Evolutionary conservation across 1,140 invertebrate genomes (phyloP).

Genomic region (Nebria ingens): DNA sequence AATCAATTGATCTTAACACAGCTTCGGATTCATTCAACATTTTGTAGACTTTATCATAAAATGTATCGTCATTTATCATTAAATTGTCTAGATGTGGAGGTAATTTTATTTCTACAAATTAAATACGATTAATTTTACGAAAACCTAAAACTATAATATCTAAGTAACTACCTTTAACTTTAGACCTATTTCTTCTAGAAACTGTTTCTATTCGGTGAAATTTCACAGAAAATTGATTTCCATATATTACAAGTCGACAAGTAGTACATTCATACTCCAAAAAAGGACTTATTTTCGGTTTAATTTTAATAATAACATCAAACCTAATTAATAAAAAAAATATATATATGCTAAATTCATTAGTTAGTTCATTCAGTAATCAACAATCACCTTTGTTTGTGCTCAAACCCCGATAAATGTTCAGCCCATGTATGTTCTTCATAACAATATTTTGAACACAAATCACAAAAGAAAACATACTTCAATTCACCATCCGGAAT

Average conservation of each 20-base stretch:
- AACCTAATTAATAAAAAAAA: no score
- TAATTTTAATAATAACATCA: neutral
- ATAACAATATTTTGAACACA: neutral
- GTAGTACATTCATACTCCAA: constrained; percentile 25
- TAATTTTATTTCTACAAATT: constrained; percentile 22
- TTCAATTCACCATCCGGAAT: neutral
- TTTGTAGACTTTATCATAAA: constrained; percentile 14
- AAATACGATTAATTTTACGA: no score
- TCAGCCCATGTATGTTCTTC: neutral
- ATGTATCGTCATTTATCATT: constrained; percentile 16
- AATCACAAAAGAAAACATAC: neutral
- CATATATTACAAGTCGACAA: constrained; percentile 23
- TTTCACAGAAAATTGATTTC: constrained; percentile 22
- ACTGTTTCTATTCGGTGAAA: no score
- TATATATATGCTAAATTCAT: no score
- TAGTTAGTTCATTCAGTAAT: neutral
- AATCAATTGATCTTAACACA: constrained; percentile 15
- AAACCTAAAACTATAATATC: no score
- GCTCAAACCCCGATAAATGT: neutral
- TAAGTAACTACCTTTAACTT: constrained; percentile 1
- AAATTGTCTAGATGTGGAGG: constrained; percentile 18
- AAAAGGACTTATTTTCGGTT: neutral
- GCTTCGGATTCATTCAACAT: constrained; percentile 19
- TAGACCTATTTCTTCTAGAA: neutral
- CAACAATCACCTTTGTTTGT: neutral